A percentile compares a stretch with the other conserved stretches of the same genome.
phyloP scores from a whole-genome alignment of 64 coral and sea anemone genomes.

The Trachythela sp. region DNA sequence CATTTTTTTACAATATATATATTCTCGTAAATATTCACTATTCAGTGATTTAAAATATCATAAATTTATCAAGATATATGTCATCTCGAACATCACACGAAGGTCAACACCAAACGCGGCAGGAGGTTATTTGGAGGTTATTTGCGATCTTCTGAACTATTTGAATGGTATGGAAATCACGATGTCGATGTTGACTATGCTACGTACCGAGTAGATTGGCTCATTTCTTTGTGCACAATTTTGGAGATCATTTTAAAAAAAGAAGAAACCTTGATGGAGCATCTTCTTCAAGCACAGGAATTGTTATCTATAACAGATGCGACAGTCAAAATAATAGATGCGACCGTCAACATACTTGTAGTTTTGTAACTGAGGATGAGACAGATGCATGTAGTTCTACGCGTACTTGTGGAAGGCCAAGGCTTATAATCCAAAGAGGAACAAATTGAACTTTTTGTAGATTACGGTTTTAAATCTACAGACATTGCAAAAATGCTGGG shows the following conservation, averaged over 20 bases:
- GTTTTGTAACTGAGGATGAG: conserved; percentile 15
- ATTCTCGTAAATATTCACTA: neutral
- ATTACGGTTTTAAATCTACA: conserved; percentile 37
- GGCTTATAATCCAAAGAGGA: conserved; percentile 32
- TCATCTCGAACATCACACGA: neutral
- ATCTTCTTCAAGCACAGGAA: conserved; percentile 44
- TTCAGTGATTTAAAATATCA: neutral
- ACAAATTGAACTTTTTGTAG: no score
- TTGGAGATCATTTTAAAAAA: conserved; percentile 7
- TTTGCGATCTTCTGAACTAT: neutral
- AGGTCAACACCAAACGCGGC: neutral
- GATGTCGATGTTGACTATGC: conserved; percentile 54
- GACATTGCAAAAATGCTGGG: conserved; percentile 43
- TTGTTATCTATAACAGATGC: conserved; percentile 17
- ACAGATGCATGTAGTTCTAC: neutral
- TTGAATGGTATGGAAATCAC: neutral
- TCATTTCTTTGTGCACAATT: conserved; percentile 30
- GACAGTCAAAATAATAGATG: no score
- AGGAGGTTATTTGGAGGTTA: neutral
- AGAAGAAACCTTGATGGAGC: conserved; percentile 39
- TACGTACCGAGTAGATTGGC: conserved; percentile 51
- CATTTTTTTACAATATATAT: neutral
- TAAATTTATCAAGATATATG: neutral
- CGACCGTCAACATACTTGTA: neutral
- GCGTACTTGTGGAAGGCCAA: conserved; percentile 12